Base-by-base conservation (phyloP, 2,888 invertebrate species). In the Teleiodes luculella region DNA sequence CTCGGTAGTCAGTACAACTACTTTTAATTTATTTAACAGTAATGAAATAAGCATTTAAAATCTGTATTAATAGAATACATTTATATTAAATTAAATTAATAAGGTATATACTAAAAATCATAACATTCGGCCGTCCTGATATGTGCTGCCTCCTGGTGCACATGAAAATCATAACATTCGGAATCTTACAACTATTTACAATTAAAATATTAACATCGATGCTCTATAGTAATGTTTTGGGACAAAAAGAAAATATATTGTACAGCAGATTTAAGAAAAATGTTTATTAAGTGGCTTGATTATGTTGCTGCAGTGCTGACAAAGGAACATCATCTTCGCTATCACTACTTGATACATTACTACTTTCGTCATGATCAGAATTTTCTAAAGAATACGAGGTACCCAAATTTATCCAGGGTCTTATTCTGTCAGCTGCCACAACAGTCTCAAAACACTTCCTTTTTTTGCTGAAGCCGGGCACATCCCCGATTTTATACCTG, bases 321-420 rank as follows among this genome's bases (percentile, higher is more conserved):
- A 48, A 20, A 18, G 48, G 48, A 10, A 35, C 16, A 20, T 48
- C 20, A 11, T 48, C 48, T 7, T 48, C 48, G 4, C 13, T 20
- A n/a, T 48, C 35, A 35, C 24, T 24, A 24, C 6, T 6, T 3
- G 14, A 10, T 10, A 35, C 16, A 6, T 0, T 8, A 3, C 3
- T n/a, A n/a, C n/a, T 16, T 14, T 30, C 1, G 37, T 1, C 14
- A 8, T 16, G 11, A n/a, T n/a, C n/a, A n/a, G 37, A 0, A n/a
- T 10, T n/a, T 2, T 57, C 49, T 30, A 57, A 47, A 52, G n/a
- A n/a, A n/a, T n/a, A n/a, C n/a, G n/a, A n/a, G n/a, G 49, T 43
- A 47, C 53, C 57, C 28, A 58, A 30, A 47, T 55, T 39, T 14
- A 62, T 60, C 59, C 59, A 60, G 4, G 60, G 60, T 52, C 59